Evolutionary conservation across 2,797 vertebrate species (phyloP).

Genomic region (Octomys mimax): DNA sequence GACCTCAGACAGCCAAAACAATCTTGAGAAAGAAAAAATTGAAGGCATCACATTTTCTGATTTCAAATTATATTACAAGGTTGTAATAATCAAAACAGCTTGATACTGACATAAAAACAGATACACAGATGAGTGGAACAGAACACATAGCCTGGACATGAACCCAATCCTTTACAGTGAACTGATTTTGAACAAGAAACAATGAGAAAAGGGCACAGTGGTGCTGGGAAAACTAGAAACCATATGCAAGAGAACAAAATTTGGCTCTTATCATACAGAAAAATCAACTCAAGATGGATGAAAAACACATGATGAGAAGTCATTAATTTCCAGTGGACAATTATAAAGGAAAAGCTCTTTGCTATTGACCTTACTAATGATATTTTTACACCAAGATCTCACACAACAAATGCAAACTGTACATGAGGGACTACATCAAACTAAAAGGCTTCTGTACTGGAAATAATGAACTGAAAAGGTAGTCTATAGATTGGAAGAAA

Average conservation of each 20-base stretch:
- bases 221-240: neutral
- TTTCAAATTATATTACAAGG: neutral
- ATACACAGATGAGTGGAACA: neutral
- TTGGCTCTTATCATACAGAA: neutral
- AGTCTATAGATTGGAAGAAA: neutral
- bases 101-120: neutral
- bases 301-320: neutral
- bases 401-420: neutral
- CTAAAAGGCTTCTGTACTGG: neutral
- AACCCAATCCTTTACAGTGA: neutral
- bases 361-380: neutral
- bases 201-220: neutral
- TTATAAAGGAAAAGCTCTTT: neutral
- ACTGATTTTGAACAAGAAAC: neutral
- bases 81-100: neutral
- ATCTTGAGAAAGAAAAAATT: neutral
- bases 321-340: neutral
- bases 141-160: neutral
- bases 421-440: neutral
- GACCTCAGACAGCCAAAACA: neutral
- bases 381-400: neutral
- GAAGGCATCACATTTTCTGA: neutral
- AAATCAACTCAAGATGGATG: neutral
- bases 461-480: neutral
- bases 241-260: neutral